Base-by-base conservation (phyloP, 23 tunicate genomes). In the Trididemnum clinides region DNA sequence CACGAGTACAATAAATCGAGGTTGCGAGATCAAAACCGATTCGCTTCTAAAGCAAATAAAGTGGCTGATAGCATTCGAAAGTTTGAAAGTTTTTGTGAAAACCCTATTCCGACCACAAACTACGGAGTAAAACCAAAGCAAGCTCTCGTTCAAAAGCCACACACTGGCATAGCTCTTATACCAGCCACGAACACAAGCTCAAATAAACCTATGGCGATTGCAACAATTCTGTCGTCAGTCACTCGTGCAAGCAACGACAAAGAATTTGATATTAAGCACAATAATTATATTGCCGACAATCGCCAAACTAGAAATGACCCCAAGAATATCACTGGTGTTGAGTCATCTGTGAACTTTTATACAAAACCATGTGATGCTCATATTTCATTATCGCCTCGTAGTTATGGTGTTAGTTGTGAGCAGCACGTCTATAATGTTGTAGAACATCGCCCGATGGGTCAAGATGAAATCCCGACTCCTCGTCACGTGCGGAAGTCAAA, bases 11-110 rank as follows among this genome's bases (percentile, higher is more conserved):
- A 87, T 57, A 59, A 73, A 1, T 36, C 85, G 64, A 32, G 81
- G 18, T 33, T 50, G 27, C 28, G 23, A 33, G 28, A 32, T 33
- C 70, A 35, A 10, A 39, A 71, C 3, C 69, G 30, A 29, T n/a
- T 18, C 3, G 19, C 28, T 5, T 30, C 39, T 28, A 64, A 71
- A 33, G 26, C 51, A n/a, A 81, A 86, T 71, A 57, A 59, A 33
- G 91, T 92, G 33, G 65, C 97, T 10, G 87, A 87, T 22, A 87
- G 59, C 72, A 92, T 92, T 83, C 84, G 84, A 57, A 92, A 88
- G 84, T 92, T 92, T 50, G 92, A 92, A 80, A 92, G 88, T 33
- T 89, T 58, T 33, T 34, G 44, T 86, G 82, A 59, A 59, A 44
- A 7, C 15, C 54, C 54, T 7, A 44, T 15, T 10, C 12, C 10